Evolutionary conservation across 2,888 invertebrate genomes (phyloP).

Genomic region (Pachymerium ferrugineum): DNA sequence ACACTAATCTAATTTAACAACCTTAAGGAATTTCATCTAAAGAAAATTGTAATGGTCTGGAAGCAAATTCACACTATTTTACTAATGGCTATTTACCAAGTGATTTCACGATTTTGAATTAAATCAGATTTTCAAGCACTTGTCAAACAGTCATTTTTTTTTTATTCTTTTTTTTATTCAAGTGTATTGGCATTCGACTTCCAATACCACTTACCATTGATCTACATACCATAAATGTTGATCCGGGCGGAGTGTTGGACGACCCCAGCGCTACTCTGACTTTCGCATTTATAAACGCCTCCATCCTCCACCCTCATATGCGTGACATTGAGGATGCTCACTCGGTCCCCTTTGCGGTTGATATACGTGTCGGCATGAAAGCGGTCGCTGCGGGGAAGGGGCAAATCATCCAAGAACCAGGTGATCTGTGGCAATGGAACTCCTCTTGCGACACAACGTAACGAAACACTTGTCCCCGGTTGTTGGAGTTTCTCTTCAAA

Average conservation of each 20-base stretch:
- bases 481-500: conserved; percentile 84
- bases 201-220: conserved; percentile 28
- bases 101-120: no score
- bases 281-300: conserved; percentile 81
- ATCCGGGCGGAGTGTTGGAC: conserved; percentile 30
- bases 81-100: no score
- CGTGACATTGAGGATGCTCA: conserved; percentile 84
- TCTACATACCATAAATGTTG: conserved; percentile 33
- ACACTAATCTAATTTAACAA: neutral
- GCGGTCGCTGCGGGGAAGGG: conserved; percentile 38
- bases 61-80: no score
- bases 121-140: no score
- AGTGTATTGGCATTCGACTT: conserved; percentile 14
- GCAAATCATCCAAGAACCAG: conserved; percentile 73
- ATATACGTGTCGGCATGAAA: conserved; percentile 48
- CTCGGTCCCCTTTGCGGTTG: conserved; percentile 61
- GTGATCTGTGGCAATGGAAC: conserved; percentile 90
- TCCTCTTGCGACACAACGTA: conserved; percentile 89
- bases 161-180: no score
- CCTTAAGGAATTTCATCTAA: no score
- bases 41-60: no score
- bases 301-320: conserved; percentile 87
- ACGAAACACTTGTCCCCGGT: conserved; percentile 79
- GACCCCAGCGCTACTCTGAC: conserved; percentile 44
- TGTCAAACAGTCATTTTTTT: no score